Evolutionary conservation across 2,113 vertebrate genomes (phyloP).

Genomic region (Condylura cristata): DNA sequence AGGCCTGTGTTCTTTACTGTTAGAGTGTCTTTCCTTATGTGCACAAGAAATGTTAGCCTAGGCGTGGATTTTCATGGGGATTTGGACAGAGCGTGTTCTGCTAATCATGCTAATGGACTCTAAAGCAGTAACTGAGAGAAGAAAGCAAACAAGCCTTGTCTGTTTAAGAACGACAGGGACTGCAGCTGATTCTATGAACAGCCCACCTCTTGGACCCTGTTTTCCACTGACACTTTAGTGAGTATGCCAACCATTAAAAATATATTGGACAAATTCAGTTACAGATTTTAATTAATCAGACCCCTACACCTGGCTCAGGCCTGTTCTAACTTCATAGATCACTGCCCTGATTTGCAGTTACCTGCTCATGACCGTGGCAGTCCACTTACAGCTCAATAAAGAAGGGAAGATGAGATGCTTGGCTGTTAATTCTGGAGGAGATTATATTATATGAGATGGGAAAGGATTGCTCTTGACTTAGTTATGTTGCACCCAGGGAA

Average conservation of each 20-base stretch:
- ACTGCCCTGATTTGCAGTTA: neutral
- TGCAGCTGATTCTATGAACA: neutral
- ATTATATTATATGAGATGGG: neutral
- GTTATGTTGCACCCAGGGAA: neutral
- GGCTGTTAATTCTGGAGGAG: neutral
- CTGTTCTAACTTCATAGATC: slow-evolving; percentile 39
- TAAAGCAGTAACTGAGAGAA: neutral
- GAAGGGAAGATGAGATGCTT: neutral
- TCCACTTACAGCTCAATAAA: neutral
- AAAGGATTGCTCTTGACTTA: neutral
- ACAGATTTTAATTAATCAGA: slow-evolving; percentile 10
- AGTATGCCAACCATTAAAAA: neutral
- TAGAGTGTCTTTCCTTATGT: neutral
- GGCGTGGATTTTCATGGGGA: neutral
- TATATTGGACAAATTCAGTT: neutral
- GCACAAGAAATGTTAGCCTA: neutral
- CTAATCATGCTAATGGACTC: neutral
- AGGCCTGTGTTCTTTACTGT: neutral
- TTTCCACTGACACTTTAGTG: neutral
- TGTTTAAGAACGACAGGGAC: neutral
- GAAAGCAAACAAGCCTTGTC: neutral
- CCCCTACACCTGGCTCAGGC: neutral
- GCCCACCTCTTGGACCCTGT: neutral
- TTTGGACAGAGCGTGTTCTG: neutral
- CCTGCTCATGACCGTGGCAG: neutral